These are phyloP conservation scores for Oeneis ivallda DNA, from an alignment of 2,888 invertebrate genomes.

Conservation along the genomic window DNA sequence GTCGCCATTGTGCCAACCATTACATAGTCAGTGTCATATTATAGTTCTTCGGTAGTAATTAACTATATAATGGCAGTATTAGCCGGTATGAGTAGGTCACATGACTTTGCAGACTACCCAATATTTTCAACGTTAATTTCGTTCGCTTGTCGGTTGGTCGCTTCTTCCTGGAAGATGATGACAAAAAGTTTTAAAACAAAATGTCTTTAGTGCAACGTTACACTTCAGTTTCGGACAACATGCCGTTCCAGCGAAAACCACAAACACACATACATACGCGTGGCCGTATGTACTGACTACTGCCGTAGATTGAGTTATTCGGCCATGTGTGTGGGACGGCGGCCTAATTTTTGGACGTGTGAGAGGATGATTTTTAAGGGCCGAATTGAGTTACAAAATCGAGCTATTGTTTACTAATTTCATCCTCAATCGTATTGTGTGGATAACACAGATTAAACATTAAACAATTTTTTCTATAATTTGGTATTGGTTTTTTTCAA, in stretches of 20 bases:
- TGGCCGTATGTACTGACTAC: slow-evolving; percentile 1
- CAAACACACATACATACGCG: slow-evolving; percentile 23
- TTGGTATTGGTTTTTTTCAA: not conserved
- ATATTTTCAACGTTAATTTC: too few species aligned
- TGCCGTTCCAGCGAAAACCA: slow-evolving; percentile 26
- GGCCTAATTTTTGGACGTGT: slow-evolving; percentile 36
- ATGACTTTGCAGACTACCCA: too few species aligned
- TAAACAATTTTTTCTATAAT: not conserved
- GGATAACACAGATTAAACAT: not conserved
- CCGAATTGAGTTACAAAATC: slow-evolving; percentile 28
- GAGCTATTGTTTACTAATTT: slow-evolving; percentile 26
- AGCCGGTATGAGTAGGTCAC: too few species aligned
- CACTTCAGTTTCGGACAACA: slow-evolving; percentile 11
- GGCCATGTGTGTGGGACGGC: slow-evolving; percentile 28
- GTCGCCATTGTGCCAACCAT: too few species aligned
- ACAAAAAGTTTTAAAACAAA: not conserved
- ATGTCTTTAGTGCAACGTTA: not conserved
- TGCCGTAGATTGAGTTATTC: slow-evolving; percentile 7
- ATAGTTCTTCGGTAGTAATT: too few species aligned
- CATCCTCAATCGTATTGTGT: not conserved
- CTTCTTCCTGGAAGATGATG: not conserved
- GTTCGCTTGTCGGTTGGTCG: not conserved
- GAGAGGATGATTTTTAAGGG: slow-evolving; percentile 25
- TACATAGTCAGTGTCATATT: too few species aligned
- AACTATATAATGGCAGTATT: too few species aligned